A percentile compares a stretch with the other conserved stretches of the same genome.
Evolutionary conservation across 2,113 vertebrate species (phyloP).

Genomic region (Nothoprocta pentlandii): DNA sequence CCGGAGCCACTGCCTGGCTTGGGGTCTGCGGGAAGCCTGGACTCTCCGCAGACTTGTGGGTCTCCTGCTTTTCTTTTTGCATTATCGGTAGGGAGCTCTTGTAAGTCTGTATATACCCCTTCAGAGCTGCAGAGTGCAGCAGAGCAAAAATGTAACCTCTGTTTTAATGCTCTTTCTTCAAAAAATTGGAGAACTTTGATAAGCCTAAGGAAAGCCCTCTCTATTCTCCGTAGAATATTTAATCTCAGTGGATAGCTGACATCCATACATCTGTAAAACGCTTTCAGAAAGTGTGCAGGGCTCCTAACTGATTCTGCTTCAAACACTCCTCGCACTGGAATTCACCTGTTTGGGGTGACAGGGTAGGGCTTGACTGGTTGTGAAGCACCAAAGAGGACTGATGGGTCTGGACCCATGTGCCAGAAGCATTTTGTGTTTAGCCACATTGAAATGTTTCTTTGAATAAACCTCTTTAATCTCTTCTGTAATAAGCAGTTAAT

Average conservation of each 20-base stretch:
- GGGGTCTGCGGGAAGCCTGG: too few species aligned
- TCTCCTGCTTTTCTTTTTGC: not conserved
- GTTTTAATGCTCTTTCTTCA: not conserved
- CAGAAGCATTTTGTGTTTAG: not conserved
- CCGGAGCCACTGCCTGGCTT: too few species aligned
- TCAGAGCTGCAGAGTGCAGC: not conserved
- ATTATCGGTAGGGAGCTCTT: not conserved
- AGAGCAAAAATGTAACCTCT: not conserved
- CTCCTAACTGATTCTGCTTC: not conserved
- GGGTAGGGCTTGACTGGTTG: not conserved
- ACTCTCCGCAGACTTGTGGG: fast-evolving
- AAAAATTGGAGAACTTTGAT: not conserved
- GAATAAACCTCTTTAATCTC: not conserved
- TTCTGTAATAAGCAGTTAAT: not conserved
- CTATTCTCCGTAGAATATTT: fast-evolving
- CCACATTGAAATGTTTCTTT: not conserved
- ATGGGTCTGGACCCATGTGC: not conserved
- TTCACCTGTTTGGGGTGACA: not conserved
- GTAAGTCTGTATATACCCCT: not conserved
- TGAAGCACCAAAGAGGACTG: not conserved
- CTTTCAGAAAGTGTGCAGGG: not conserved
- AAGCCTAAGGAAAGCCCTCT: not conserved
- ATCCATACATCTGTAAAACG: not conserved
- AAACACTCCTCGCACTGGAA: not conserved
- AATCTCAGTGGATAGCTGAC: not conserved